A percentile compares a stretch with the other conserved stretches of the same genome.
These are phyloP conservation scores for Scaptodrosophila lebanonensis DNA, from an alignment of 1,140 invertebrate species.

Conservation along the genomic window DNA sequence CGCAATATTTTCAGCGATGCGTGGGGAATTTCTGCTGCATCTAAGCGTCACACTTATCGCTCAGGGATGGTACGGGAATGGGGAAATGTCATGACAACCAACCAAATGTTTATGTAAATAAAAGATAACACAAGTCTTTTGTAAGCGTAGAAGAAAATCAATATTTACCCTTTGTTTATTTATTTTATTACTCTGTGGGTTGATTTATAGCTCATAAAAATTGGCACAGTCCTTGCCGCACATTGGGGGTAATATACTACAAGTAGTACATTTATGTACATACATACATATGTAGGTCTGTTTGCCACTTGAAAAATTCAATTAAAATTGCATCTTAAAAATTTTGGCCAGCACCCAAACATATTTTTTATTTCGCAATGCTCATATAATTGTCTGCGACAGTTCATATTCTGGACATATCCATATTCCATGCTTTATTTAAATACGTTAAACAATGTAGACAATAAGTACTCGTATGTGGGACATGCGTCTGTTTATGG, in stretches of 20 bases:
- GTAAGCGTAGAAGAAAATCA: conserved; percentile 13
- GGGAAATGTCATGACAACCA: conserved; percentile 36
- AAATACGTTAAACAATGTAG: too few species aligned
- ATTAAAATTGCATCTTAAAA: conserved; percentile 36
- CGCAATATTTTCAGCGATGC: too few species aligned
- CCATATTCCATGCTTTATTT: conserved; percentile 5
- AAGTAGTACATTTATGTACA: too few species aligned
- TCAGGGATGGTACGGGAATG: too few species aligned
- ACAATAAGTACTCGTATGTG: background rate
- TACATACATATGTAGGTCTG: too few species aligned
- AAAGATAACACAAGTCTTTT: conserved; percentile 3
- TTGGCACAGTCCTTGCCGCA: too few species aligned
- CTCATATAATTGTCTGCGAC: conserved; percentile 26
- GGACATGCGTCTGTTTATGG: background rate
- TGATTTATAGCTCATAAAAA: conserved; percentile 51
- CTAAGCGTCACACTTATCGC: conserved; percentile 1
- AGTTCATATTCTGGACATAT: background rate
- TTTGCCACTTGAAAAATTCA: conserved; percentile 45
- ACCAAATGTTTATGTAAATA: conserved; percentile 51
- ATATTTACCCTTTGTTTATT: conserved; percentile 33
- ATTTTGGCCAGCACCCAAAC: conserved; percentile 52
- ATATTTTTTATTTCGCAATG: conserved; percentile 36
- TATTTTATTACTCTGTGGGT: conserved; percentile 21
- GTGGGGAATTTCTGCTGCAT: too few species aligned
- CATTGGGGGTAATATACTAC: too few species aligned